phyloP scores from a whole-genome alignment of 2,797 vertebrate genomes.

The Masticophis lateralis region DNA sequence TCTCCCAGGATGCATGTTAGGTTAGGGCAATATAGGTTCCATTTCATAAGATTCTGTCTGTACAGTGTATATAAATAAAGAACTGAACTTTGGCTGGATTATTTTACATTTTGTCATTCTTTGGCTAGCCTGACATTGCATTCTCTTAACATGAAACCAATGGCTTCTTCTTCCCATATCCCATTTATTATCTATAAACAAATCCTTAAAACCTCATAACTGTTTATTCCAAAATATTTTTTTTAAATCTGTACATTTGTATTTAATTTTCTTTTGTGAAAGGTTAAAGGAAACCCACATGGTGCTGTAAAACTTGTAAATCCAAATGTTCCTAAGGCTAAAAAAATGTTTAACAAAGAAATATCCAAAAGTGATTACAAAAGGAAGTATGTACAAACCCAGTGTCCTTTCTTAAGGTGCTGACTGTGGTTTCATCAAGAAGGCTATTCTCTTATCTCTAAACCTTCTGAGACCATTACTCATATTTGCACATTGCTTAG shows the following conservation, averaged over 20 bases:
- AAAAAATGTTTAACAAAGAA: neutral
- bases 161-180: neutral
- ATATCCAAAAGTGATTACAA: neutral
- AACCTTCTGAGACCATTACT: neutral
- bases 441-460: neutral
- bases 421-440: too few species aligned
- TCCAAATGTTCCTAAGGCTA: neutral
- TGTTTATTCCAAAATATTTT: neutral
- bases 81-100: too few species aligned
- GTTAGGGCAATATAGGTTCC: too few species aligned
- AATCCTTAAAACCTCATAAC: neutral
- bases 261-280: neutral
- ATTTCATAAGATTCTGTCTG: too few species aligned
- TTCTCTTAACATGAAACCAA: neutral
- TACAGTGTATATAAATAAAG: too few species aligned
- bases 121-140: too few species aligned
- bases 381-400: neutral
- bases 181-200: neutral
- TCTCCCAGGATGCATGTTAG: too few species aligned
- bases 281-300: neutral
- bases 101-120: too few species aligned
- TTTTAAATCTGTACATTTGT: too few species aligned
- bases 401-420: neutral
- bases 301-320: neutral
- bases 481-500: neutral